Conservation (phyloP, 2,113 vertebrate genomes). For the Dipodomys spectabilis region DNA sequence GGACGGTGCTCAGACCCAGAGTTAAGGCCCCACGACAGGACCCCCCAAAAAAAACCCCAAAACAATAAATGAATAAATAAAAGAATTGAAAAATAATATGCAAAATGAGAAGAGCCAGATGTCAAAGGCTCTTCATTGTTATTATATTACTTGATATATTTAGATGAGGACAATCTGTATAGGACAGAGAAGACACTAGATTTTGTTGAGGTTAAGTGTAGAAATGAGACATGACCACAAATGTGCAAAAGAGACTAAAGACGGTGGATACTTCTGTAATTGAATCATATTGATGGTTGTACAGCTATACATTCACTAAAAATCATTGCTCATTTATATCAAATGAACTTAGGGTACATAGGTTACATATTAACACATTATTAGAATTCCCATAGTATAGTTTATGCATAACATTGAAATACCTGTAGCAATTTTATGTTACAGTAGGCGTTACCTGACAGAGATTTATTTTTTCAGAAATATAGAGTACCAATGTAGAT, state of each 20-base stretch:
- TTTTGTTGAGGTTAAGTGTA: background rate
- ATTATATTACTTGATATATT: background rate
- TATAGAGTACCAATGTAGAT: background rate
- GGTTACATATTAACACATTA: background rate
- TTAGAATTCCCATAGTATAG: background rate
- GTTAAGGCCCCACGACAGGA: no score
- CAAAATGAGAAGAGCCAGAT: background rate
- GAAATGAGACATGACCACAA: no score
- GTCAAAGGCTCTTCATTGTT: background rate
- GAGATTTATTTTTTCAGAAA: background rate
- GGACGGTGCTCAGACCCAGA: no score
- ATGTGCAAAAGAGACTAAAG: background rate
- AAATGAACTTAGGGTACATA: background rate
- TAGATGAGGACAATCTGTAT: background rate
- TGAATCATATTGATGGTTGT: background rate
- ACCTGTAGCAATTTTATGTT: background rate
- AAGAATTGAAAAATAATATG: background rate
- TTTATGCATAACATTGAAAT: background rate
- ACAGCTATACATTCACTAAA: background rate
- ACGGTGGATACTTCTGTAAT: background rate
- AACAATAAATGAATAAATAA: no score
- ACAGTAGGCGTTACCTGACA: background rate
- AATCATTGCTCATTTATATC: background rate
- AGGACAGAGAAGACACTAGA: background rate
- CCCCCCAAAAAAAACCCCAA: no score